Percentiles rank a stretch among this genome's conserved stretches.
phyloP scores from a whole-genome alignment of 2,888 invertebrate genomes.

The Parnassius smintheus region DNA sequence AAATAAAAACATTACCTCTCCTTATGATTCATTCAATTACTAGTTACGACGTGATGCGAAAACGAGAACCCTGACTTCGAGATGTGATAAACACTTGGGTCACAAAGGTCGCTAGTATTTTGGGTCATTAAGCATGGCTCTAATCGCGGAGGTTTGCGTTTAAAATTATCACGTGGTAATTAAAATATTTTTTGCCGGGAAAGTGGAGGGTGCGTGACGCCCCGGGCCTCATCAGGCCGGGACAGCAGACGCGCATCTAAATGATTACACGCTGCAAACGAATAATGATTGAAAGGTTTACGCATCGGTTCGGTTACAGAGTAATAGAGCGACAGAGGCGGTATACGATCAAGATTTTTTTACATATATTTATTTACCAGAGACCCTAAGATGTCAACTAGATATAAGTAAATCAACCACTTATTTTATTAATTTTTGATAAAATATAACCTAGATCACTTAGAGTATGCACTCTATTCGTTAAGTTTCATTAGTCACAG shows the following conservation, averaged over 20 bases:
- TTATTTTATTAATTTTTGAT: no score
- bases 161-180: slow-evolving; percentile 64
- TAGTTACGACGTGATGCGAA: no score
- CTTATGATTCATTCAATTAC: no score
- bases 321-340: slow-evolving; percentile 31
- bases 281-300: slow-evolving; percentile 77
- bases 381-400: no score
- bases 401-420: no score
- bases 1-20: no score
- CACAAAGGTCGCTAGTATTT: background rate
- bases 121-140: slow-evolving; percentile 24
- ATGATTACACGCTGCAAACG: slow-evolving; percentile 73
- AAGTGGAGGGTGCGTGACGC: slow-evolving; percentile 47
- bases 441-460: no score
- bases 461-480: no score
- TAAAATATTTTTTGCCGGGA: slow-evolving; percentile 54
- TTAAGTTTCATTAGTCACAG: no score
- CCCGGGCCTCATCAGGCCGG: slow-evolving; percentile 55
- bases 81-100: background rate
- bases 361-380: no score
- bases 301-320: slow-evolving; percentile 46
- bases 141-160: slow-evolving; percentile 33
- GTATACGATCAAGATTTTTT: no score
- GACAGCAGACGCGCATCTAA: slow-evolving; percentile 64
- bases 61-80: no score